Base-by-base conservation (phyloP, 2,888 invertebrate genomes). In the Watsonalla cultraria region DNA sequence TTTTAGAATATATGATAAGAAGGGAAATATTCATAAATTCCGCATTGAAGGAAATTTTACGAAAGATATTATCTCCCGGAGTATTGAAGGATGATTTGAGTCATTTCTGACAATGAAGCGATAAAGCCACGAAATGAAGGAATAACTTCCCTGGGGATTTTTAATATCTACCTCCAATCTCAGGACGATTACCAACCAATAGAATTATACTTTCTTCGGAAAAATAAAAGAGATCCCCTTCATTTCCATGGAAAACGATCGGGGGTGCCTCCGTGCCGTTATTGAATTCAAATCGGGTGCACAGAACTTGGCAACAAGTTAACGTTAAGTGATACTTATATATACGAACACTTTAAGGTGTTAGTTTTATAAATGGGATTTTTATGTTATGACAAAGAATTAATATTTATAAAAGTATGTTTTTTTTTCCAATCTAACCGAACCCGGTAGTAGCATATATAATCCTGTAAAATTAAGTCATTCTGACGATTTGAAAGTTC, bases 191-290 rank as follows among this genome's bases (percentile, higher is more conserved):
- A 76, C 73, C 69, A 62, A 61, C 65, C 75, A 73, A 75, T 75
- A 65, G 75, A 77, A 81, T 78, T 80, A 76, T 79, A 77, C 75
- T 74, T 78, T 75, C 66, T 69, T 64, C 57, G 58, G 55, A 57
- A 67, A 74, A 70, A 74, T 73, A 78, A 78, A 76, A 72, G 66
- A 72, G 70, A 68, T 68, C 73, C 64, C 65, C 75, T 80, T 80
- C 80, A 82, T 84, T 84, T 82, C 80, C 82, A 83, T 82, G 76
- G 78, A 81, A 81, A 83, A 76, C 74, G 81, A 79, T 79, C 77
- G 70, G 62, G 72, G 72, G 51, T 64, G 70, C 69, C 65, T 74
- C 70, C 76, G 76, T 71, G 61, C 59, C 80, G 82, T 78, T 86
- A 87, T 86, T 86, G 84, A 82, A 86, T 87, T 84, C 80, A 82